Conservation (phyloP, 2,888 invertebrate genomes). For the Sialis lutaria region DNA sequence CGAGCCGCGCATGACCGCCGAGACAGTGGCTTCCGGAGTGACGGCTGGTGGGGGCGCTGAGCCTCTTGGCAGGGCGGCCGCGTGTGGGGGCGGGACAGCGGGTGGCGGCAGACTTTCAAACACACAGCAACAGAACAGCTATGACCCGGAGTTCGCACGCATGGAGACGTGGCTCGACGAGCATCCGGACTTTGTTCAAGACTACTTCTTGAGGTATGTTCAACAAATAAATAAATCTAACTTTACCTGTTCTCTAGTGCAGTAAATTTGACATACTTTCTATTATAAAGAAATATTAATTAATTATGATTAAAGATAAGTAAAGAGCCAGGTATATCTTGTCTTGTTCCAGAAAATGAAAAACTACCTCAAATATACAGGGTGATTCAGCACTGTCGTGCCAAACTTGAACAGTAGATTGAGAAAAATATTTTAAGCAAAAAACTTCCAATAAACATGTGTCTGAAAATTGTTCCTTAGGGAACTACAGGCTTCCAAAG, state of each 20-base stretch:
- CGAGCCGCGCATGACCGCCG: slow-evolving; percentile 51
- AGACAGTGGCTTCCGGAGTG: slow-evolving; percentile 1
- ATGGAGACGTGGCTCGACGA: slow-evolving; percentile 95
- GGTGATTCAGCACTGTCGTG: too few relatives aligned
- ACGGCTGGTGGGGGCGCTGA: slow-evolving; percentile 34
- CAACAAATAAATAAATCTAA: neutral
- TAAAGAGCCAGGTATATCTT: too few relatives aligned
- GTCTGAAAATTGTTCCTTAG: too few relatives aligned
- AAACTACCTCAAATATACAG: too few relatives aligned
- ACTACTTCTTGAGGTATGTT: slow-evolving; percentile 76
- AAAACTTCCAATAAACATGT: too few relatives aligned
- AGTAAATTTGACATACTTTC: too few relatives aligned
- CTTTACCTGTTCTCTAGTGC: neutral
- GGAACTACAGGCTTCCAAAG: too few relatives aligned
- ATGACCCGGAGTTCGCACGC: slow-evolving; percentile 73
- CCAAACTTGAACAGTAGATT: too few relatives aligned
- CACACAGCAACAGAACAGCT: slow-evolving; percentile 29
- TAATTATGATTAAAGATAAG: too few relatives aligned
- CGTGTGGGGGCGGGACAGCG: slow-evolving; percentile 24
- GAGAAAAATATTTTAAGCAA: too few relatives aligned
- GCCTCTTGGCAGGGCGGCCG: slow-evolving; percentile 29
- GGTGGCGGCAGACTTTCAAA: slow-evolving; percentile 18
- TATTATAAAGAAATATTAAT: too few relatives aligned
- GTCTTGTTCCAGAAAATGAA: too few relatives aligned
- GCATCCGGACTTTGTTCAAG: slow-evolving; percentile 88